phyloP scores from a whole-genome alignment of 2,797 vertebrate genomes.

The Sebastes ruberrimus region DNA sequence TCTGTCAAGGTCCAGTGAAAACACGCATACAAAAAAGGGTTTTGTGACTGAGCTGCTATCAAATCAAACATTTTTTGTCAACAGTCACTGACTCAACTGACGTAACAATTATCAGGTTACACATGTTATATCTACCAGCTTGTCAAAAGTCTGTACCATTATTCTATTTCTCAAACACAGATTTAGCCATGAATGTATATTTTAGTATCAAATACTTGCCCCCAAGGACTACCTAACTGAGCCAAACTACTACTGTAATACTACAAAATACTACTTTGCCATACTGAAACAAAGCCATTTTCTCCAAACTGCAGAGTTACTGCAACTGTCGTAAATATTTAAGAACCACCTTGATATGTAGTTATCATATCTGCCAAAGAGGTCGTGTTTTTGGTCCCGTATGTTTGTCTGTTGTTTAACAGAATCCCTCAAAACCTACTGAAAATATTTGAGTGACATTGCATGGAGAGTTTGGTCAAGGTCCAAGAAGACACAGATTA shows the following conservation, averaged over 20 bases:
- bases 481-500: conserved; percentile 7
- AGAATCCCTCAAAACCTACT: background rate
- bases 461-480: background rate
- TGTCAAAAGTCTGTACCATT: background rate
- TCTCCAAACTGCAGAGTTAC: background rate
- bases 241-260: background rate
- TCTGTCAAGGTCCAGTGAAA: background rate
- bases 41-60: background rate
- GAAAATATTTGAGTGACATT: background rate
- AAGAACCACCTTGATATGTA: background rate
- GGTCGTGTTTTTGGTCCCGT: background rate
- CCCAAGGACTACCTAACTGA: background rate
- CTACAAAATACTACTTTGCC: background rate
- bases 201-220: background rate
- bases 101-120: background rate
- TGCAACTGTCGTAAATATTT: background rate
- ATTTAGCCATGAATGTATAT: background rate
- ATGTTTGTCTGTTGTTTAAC: background rate
- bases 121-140: background rate
- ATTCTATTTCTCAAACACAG: background rate
- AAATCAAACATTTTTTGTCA: background rate
- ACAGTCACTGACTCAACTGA: background rate
- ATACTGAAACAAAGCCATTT: background rate
- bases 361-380: background rate
- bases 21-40: background rate